Conservation (phyloP, 2,888 invertebrate genomes). For the Ischnura elegans region DNA sequence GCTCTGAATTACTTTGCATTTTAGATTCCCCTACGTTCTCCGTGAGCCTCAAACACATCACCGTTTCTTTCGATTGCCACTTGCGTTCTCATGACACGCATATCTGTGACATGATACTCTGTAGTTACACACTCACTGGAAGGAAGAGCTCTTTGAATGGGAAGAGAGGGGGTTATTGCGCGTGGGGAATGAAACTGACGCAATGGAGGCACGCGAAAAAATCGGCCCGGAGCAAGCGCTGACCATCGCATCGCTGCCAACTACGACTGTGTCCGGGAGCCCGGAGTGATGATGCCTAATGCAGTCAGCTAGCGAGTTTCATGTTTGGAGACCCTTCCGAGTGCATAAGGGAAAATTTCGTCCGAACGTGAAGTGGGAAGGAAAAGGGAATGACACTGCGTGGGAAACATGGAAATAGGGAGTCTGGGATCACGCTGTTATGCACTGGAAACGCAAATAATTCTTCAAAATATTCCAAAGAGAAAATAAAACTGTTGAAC, state of each 20-base stretch:
- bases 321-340: constrained; percentile 58
- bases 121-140: no score
- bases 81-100: no score
- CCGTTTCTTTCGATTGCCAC: no score
- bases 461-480: no score
- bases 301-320: constrained; percentile 36
- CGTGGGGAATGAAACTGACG: not conserved
- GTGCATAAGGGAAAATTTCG: not conserved
- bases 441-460: not conserved
- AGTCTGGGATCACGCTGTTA: constrained; percentile 2
- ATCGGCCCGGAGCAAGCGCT: not conserved
- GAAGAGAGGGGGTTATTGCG: not conserved
- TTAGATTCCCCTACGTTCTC: no score
- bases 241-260: not conserved
- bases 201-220: not conserved
- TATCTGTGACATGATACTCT: no score
- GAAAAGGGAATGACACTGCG: not conserved
- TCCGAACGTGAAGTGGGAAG: not conserved
- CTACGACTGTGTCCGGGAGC: not conserved
- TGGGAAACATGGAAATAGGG: not conserved
- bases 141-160: not conserved
- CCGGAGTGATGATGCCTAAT: constrained; percentile 51
- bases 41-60: no score
- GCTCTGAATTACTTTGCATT: no score
- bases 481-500: no score